Percentiles rank a stretch among this genome's conserved stretches.
phyloP scores from a whole-genome alignment of 2,113 vertebrate species.

The Polypterus senegalus region DNA sequence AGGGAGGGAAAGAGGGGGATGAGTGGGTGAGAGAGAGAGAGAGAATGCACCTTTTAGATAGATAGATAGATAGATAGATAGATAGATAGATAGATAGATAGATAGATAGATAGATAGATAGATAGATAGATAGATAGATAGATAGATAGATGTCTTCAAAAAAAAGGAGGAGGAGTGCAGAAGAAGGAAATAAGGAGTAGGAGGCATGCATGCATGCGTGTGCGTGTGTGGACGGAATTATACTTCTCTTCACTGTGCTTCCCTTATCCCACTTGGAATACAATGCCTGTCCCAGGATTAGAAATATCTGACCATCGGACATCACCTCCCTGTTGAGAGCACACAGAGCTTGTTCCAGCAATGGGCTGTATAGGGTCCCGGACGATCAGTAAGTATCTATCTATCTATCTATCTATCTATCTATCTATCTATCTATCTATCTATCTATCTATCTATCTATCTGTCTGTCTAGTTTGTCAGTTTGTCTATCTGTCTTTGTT shows the following conservation, averaged over 20 bases:
- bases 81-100: conserved; percentile 9
- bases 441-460: not conserved
- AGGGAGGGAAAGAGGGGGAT: not conserved
- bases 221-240: not conserved
- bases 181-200: not conserved
- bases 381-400: not conserved
- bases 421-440: not conserved
- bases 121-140: not conserved
- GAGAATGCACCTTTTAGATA: not conserved
- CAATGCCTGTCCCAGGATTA: not conserved
- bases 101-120: conserved; percentile 3
- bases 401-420: conserved; percentile 9
- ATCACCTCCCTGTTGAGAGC: not conserved
- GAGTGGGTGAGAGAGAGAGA: not conserved
- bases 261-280: too few species aligned
- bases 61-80: conserved; percentile 5
- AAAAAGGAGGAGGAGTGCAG: conserved; percentile 3
- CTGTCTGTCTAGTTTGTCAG: not conserved
- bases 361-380: not conserved
- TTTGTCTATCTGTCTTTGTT: not conserved
- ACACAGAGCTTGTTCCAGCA: not conserved
- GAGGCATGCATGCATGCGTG: not conserved
- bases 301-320: not conserved
- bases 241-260: conserved; percentile 25
- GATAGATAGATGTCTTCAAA: conserved; percentile 1